Percentiles rank a stretch among this genome's conserved stretches.
Evolutionary conservation across 2,888 invertebrate species (phyloP).

Genomic region (Drosophila cognata): DNA sequence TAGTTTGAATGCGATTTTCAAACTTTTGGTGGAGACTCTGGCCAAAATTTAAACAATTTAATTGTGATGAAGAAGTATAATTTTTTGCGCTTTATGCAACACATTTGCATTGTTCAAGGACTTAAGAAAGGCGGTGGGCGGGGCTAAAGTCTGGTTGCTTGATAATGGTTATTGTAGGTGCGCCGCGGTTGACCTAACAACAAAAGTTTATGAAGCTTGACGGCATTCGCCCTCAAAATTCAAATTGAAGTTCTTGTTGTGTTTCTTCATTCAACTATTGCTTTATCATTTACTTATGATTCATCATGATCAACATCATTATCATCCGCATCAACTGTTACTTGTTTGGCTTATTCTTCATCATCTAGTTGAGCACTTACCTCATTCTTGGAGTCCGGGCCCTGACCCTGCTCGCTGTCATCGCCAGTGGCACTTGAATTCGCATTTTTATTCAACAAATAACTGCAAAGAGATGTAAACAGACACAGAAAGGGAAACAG

Average conservation of each 20-base stretch:
- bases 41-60: conserved; percentile 45
- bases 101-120: conserved; percentile 43
- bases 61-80: conserved; percentile 29
- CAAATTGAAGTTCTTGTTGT: conserved; percentile 42
- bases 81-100: conserved; percentile 24
- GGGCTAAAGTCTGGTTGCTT: background rate
- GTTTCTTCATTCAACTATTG: conserved; percentile 15
- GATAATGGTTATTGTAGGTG: background rate
- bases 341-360: conserved; percentile 5
- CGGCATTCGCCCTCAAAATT: conserved; percentile 55
- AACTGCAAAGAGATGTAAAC: conserved; percentile 41
- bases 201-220: conserved; percentile 32
- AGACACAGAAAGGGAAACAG: background rate
- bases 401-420: conserved; percentile 74
- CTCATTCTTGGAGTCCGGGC: conserved; percentile 67
- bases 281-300: background rate
- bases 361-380: conserved; percentile 55
- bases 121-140: background rate
- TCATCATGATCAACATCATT: conserved; percentile 6
- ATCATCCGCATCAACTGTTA: conserved; percentile 1
- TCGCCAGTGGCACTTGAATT: conserved; percentile 64
- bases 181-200: conserved; percentile 15
- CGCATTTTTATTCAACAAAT: conserved; percentile 68
- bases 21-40: background rate
- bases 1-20: background rate